Evolutionary conservation across 2,113 vertebrate species (phyloP).

Genomic region (Petroica traversi): DNA sequence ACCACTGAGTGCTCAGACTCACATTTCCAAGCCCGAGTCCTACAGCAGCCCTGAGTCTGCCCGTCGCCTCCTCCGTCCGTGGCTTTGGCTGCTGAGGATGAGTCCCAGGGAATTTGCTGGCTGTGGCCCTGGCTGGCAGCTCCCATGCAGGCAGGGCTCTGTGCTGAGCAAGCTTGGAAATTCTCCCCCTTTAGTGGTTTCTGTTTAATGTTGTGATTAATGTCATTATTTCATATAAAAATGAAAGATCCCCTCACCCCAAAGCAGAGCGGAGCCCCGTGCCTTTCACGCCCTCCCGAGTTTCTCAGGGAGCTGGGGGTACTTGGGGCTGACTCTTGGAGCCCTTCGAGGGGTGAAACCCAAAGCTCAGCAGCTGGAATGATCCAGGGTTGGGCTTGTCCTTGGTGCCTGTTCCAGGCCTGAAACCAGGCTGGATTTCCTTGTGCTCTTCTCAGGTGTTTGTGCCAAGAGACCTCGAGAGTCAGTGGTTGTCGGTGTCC

Average conservation of each 20-base stretch:
- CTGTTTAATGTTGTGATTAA: neutral
- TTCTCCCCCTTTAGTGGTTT: neutral
- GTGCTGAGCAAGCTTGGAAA: neutral
- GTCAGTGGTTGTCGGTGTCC: fast-evolving
- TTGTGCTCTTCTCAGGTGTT: neutral
- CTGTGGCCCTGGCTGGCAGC: neutral
- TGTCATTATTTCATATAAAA: neutral
- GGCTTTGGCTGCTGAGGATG: neutral
- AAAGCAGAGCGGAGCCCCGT: neutral
- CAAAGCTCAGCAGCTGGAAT: neutral
- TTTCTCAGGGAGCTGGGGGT: neutral
- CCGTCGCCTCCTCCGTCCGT: fast-evolving
- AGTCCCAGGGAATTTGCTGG: neutral
- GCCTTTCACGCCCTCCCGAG: neutral
- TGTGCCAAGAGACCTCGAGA: fast-evolving
- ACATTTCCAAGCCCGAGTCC: neutral
- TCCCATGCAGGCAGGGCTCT: neutral
- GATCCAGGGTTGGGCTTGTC: neutral
- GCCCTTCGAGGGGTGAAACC: fast-evolving
- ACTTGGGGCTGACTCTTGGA: fast-evolving
- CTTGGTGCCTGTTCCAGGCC: neutral
- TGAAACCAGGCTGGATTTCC: neutral
- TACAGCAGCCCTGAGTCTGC: neutral
- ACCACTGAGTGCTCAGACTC: neutral
- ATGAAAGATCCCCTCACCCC: neutral